Conservation (phyloP, 2,888 invertebrate species). For the Galerucella calmariensis region DNA sequence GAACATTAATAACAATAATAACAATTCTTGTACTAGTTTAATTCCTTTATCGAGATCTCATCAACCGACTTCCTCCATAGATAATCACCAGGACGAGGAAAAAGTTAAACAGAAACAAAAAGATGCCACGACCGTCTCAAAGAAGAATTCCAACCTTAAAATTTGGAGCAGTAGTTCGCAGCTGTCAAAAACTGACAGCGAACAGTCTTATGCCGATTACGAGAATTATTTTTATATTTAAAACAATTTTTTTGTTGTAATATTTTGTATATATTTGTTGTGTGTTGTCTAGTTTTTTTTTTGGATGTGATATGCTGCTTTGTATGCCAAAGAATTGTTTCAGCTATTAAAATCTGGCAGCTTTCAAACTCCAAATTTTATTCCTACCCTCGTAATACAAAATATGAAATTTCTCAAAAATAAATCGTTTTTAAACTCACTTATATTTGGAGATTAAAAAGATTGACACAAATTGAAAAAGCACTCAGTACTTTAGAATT, state of each 20-base stretch:
- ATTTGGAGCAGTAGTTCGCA: conserved; percentile 54
- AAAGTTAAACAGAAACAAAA: conserved; percentile 37
- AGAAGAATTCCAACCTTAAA: conserved; percentile 55
- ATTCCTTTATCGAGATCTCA: conserved; percentile 63
- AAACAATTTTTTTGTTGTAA: conserved; percentile 25
- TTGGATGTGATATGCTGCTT: conserved; percentile 44
- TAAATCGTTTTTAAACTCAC: no score
- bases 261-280: conserved; percentile 41
- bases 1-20: conserved; percentile 34
- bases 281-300: conserved; percentile 42
- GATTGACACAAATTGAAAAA: no score
- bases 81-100: conserved; percentile 29
- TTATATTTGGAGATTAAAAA: no score
- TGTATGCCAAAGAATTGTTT: conserved; percentile 41
- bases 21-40: conserved; percentile 49
- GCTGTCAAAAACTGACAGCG: conserved; percentile 52
- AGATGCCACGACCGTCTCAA: conserved; percentile 49
- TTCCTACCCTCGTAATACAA: background rate
- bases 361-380: conserved; percentile 1
- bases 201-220: conserved; percentile 70
- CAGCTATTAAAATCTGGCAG: conserved; percentile 14
- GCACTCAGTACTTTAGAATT: no score
- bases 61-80: conserved; percentile 50
- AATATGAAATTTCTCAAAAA: background rate
- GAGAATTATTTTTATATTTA: conserved; percentile 76